These are phyloP conservation scores for Cryptoleucopteryx plumbea DNA, from an alignment of 2,113 vertebrate genomes.

Conservation along the genomic window DNA sequence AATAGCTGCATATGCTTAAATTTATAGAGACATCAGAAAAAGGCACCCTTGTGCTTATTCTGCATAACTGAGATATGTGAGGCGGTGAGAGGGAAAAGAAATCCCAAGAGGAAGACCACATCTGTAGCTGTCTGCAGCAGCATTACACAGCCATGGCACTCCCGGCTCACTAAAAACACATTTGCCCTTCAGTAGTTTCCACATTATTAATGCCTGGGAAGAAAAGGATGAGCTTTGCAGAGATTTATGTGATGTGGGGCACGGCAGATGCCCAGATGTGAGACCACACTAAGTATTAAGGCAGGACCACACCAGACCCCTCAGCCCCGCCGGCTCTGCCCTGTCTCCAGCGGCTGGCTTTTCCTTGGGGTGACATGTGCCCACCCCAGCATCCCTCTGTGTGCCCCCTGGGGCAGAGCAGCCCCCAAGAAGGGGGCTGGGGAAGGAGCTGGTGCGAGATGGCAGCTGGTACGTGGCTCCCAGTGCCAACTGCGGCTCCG, in stretches of 20 bases:
- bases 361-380: background rate
- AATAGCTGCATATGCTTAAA: background rate
- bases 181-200: background rate
- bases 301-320: accelerated
- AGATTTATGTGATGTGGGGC: background rate
- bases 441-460: background rate
- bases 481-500: accelerated
- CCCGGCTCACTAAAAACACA: background rate
- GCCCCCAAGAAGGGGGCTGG: accelerated
- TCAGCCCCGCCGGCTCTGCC: background rate
- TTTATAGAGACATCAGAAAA: background rate
- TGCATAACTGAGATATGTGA: background rate
- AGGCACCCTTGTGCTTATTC: background rate
- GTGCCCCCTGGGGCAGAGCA: background rate
- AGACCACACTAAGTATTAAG: background rate
- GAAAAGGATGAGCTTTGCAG: background rate
- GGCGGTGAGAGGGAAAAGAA: background rate
- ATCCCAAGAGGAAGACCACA: accelerated
- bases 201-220: background rate
- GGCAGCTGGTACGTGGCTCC: background rate
- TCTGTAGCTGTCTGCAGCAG: background rate
- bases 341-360: accelerated
- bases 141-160: background rate
- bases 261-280: background rate
- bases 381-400: background rate